Percentiles rank a stretch among this genome's conserved stretches.
Conservation (phyloP, 2,797 vertebrate genomes). For the Spondyliosoma cantharus region DNA sequence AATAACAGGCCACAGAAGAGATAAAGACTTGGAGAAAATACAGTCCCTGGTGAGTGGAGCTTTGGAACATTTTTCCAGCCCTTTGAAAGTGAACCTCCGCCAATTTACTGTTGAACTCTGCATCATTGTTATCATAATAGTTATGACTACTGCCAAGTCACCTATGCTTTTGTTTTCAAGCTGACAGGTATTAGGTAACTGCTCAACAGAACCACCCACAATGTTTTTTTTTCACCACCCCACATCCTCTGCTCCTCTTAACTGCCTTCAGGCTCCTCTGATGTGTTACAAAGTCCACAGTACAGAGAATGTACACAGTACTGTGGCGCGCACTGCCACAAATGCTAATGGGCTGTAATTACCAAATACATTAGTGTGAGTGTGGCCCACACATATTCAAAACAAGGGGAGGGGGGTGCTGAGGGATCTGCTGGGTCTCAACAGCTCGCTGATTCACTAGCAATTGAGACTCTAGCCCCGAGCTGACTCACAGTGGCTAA, state of each 20-base stretch:
- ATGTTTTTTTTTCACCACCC: slow-evolving; percentile 44
- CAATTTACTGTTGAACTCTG: slow-evolving; percentile 21
- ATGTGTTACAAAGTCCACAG: slow-evolving; percentile 39
- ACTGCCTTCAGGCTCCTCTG: slow-evolving; percentile 52
- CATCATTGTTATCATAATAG: slow-evolving; percentile 24
- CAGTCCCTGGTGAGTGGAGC: background rate
- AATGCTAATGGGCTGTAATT: slow-evolving; percentile 78
- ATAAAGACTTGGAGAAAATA: background rate
- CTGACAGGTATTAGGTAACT: slow-evolving; percentile 73
- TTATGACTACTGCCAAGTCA: slow-evolving; percentile 35
- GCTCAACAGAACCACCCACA: slow-evolving; percentile 67
- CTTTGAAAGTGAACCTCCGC: slow-evolving; percentile 9
- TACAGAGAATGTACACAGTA: slow-evolving; percentile 13
- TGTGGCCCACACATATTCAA: slow-evolving; percentile 70
- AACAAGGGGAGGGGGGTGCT: slow-evolving; percentile 55
- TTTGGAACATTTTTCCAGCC: slow-evolving; percentile 3
- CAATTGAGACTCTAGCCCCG: slow-evolving; percentile 37
- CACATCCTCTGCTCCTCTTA: slow-evolving; percentile 59
- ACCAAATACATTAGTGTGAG: slow-evolving; percentile 80
- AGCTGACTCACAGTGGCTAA: slow-evolving; percentile 64
- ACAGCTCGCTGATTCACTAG: slow-evolving; percentile 73
- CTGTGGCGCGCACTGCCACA: slow-evolving; percentile 49
- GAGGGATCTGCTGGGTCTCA: slow-evolving; percentile 68
- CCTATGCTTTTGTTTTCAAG: slow-evolving; percentile 52
- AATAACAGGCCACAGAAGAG: background rate